These are phyloP conservation scores for Puntigrus tetrazona DNA, from an alignment of 2,113 vertebrate genomes.

Conservation along the genomic window DNA sequence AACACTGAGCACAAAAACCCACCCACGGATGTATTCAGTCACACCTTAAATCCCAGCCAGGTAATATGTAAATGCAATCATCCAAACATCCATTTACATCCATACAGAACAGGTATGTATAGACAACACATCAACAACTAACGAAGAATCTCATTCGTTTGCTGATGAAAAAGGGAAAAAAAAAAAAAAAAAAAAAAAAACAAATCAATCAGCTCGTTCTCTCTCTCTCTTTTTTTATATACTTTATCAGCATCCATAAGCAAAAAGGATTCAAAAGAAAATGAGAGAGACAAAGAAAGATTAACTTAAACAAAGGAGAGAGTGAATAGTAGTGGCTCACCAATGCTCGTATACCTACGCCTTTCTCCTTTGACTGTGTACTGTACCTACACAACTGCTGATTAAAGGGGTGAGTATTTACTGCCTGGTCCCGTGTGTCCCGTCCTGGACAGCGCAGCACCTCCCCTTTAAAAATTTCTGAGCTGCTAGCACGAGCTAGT, in stretches of 20 bases:
- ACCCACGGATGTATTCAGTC: conserved; percentile 55
- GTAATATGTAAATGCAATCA: conserved; percentile 52
- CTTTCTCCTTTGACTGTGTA: conserved; percentile 88
- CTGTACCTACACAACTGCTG: conserved; percentile 99
- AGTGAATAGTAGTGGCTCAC: conserved; percentile 99
- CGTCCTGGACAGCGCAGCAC: conserved; percentile 83
- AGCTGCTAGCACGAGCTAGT: conserved; percentile 55
- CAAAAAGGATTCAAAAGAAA: conserved; percentile 57
- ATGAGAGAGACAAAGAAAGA: conserved; percentile 51
- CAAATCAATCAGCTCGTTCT: conserved; percentile 49
- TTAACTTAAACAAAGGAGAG: conserved; percentile 78
- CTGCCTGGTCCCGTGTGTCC: conserved; percentile 96
- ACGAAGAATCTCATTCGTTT: conserved; percentile 43
- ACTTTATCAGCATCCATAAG: conserved; percentile 64
- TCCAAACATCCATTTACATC: conserved; percentile 47
- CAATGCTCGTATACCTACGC: conserved; percentile 99
- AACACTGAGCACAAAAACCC: conserved; percentile 42
- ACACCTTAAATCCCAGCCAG: conserved; percentile 53
- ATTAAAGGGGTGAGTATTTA: conserved; percentile 99
- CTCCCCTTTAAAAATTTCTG: conserved; percentile 60
- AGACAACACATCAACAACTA: conserved; percentile 58
- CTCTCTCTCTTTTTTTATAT: conserved; percentile 39
- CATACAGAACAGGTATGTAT: conserved; percentile 65
- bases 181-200: conserved; percentile 48
- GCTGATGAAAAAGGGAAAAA: conserved; percentile 48